These are phyloP conservation scores for Yponomeuta cagnagella DNA, from an alignment of 2,888 invertebrate genomes.

Conservation along the genomic window DNA sequence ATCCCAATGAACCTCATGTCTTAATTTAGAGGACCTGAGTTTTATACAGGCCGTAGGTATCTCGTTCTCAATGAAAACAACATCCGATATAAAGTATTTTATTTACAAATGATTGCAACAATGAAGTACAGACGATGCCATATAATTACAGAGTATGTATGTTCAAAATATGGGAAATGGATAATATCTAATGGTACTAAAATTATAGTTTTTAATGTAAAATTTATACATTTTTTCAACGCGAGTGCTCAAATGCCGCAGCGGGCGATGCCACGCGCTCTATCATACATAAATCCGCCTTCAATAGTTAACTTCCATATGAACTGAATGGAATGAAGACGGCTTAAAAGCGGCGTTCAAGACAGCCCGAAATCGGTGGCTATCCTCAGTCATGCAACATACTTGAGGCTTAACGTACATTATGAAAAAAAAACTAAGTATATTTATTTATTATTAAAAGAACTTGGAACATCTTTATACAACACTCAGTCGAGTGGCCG, in stretches of 20 bases:
- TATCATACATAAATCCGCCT: conserved; percentile 1
- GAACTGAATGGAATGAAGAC: background rate
- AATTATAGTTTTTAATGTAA: conserved; percentile 57
- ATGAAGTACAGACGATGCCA: conserved; percentile 74
- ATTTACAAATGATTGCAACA: conserved; percentile 79
- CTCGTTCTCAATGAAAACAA: background rate
- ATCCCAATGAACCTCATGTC: too few species aligned
- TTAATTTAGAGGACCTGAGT: too few species aligned
- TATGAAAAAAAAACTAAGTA: background rate
- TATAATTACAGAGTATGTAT: conserved; percentile 73
- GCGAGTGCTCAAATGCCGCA: conserved; percentile 30
- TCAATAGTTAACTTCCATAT: background rate
- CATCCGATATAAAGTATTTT: conserved; percentile 70
- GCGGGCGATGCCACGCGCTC: background rate
- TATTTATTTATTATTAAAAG: conserved; percentile 5
- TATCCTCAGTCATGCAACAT: conserved; percentile 6
- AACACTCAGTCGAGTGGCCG: conserved; percentile 17
- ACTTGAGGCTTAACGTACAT: conserved; percentile 9
- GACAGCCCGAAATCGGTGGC: conserved; percentile 20
- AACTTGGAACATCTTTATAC: conserved; percentile 15
- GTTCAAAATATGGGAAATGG: conserved; percentile 71
- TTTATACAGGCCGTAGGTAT: too few species aligned
- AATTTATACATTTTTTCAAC: conserved; percentile 55
- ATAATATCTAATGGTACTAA: conserved; percentile 74
- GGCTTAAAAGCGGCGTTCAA: conserved; percentile 18